Base-by-base conservation (phyloP, 2,888 invertebrate genomes). In the Cephus spinipes region DNA sequence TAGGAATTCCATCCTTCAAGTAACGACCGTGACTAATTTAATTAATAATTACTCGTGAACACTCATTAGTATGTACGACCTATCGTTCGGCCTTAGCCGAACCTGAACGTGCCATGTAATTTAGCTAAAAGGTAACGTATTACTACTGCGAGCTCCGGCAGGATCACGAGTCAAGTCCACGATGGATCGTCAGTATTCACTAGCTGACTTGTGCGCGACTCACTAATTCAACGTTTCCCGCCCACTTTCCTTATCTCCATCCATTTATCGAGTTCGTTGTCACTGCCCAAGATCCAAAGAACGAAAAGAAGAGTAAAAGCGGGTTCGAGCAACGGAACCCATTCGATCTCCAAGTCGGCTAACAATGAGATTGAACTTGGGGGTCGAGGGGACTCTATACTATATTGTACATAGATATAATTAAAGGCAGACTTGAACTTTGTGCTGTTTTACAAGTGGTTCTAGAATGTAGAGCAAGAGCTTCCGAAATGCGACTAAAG, bases 351-450 rank as follows among this genome's bases (percentile, higher is more conserved):
- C 40, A 15, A 15, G 15, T 40, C 40, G 15, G 6, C 40, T 40
- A 15, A 6, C 40, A 15, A 40, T 15, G 40, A 6, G 4, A 40
- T 40, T 40, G 40, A 40, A 55, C 55, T 55, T 55, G 55, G 55
- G 1, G 55, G 1, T 55, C 55, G 71, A 71, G 15, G 30, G 23
- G 30, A 36, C 9, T 74, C 75, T 68, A 78, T 71, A 75, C 79
- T 79, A 80, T 33, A 80, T 78, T 84, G 84, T 83, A 84, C 76
- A 84, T 82, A 83, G 80, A 81, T 81, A 81, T 79, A 79, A 79
- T 76, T 77, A 77, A 77, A 76, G 68, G 77, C 80, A 82, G 80
- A 79, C 69, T 75, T 81, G 79, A 78, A 80, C 79, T 75, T 80
- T 77, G 82, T 81, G 81, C 79, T 77, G 79, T 83, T 82, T 83